Base-by-base conservation (phyloP, 2,888 invertebrate genomes). In the Dynastes maya region DNA sequence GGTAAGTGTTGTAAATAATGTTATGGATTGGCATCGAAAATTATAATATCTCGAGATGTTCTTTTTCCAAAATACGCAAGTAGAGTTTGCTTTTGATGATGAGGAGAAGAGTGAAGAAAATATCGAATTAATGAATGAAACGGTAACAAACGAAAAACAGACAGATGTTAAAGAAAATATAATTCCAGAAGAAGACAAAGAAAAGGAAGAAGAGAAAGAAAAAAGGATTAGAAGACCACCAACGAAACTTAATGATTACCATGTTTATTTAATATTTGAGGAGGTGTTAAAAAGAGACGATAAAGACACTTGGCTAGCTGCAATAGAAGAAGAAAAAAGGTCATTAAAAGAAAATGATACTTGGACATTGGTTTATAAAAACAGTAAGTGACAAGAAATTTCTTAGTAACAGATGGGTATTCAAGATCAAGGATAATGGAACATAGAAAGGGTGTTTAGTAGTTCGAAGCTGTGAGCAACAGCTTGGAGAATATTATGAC, bases 371-470 rank as follows among this genome's bases (percentile, higher is more conserved):
- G n/a, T 67, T 6, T n/a, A 67, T n/a, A 67, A 37, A 67, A 27
- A 22, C n/a, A 32, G 64, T 37, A 27, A n/a, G 2, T 1, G 61
- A 29, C 22, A 61, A 64, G 27, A 64, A 64, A 37, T 5, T 64
- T 1, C 1, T 63, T 13, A 51, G 53, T 0, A 53, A 53, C n/a
- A 6, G 5, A 53, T 53, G n/a, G 16, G 6, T 53, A 6, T 53
- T 53, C n/a, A 16, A 16, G n/a, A 13, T 53, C 53, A 53, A 53
- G 3, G 53, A 53, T 53, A 16, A 53, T 53, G n/a, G 53, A 29
- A 51, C 29, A 53, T 55, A 55, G 11, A 71, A 71, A 71, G 71
- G 37, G n/a, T 1, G 71, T n/a, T 53, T 55, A 5, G 55, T 71
- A 53, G 29, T 71, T 53, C 11, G 53, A 4, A 32, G 53, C 6